Evolutionary conservation across 2,888 invertebrate genomes (phyloP).

Genomic region (Tetragonula carbonaria): DNA sequence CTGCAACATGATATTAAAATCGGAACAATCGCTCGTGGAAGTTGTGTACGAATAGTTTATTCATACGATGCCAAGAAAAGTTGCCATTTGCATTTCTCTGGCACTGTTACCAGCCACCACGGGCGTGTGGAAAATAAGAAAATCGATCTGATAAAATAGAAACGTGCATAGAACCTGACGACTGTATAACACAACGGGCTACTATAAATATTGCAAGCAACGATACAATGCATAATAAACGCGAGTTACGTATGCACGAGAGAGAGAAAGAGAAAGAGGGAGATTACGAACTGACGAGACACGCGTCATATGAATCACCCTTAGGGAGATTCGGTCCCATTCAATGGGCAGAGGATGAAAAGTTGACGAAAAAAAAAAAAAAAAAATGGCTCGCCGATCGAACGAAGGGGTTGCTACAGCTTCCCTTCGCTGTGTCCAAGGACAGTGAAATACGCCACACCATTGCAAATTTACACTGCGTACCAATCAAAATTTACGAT

Average conservation of each 20-base stretch:
- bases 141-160: constrained; percentile 48
- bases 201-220: constrained; percentile 45
- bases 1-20: background rate
- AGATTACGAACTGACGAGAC: constrained; percentile 47
- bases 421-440: constrained; percentile 9
- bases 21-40: background rate
- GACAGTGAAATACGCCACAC: constrained; percentile 12
- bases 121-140: constrained; percentile 15
- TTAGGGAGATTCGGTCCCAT: constrained; percentile 66
- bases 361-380: constrained; percentile 50
- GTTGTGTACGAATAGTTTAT: background rate
- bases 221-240: constrained; percentile 40
- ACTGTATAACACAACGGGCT: constrained; percentile 31
- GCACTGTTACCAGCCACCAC: background rate
- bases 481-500: background rate
- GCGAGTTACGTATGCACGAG: constrained; percentile 16
- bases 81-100: background rate
- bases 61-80: background rate
- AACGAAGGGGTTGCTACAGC: constrained; percentile 55
- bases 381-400: constrained; percentile 43
- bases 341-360: constrained; percentile 62
- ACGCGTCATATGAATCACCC: constrained; percentile 69
- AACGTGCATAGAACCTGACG: constrained; percentile 11
- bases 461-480: constrained; percentile 7
- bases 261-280: too few relatives aligned